Percentiles rank a stretch among this genome's conserved stretches.
Evolutionary conservation across 2,888 invertebrate genomes (phyloP).

Genomic region (Drosophila mercatorum): DNA sequence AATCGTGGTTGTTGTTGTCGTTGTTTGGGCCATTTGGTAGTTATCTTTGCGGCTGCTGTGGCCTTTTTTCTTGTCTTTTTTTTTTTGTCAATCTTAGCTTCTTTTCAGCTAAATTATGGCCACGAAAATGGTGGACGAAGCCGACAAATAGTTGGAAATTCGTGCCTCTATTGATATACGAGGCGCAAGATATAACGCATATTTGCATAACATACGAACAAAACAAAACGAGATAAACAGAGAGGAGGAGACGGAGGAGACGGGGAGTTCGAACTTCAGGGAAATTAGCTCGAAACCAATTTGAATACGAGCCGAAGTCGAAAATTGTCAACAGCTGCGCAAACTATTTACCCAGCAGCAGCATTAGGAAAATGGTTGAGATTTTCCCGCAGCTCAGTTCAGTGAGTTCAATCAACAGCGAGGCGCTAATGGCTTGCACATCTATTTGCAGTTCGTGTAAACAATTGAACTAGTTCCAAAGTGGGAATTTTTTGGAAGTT

Average conservation of each 20-base stretch:
- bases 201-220: conserved; percentile 48
- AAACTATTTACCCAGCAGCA: conserved; percentile 3
- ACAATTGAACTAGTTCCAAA: conserved; percentile 27
- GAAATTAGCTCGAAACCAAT: conserved; percentile 3
- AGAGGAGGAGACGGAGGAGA: too few species aligned
- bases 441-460: conserved; percentile 12
- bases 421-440: conserved; percentile 33
- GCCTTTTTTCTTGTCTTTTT: conserved; percentile 7
- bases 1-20: conserved; percentile 26
- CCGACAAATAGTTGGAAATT: conserved; percentile 13
- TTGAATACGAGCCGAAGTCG: conserved; percentile 1
- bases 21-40: conserved; percentile 27
- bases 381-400: conserved; percentile 4
- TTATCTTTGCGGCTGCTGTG: conserved; percentile 37
- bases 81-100: conserved; percentile 17
- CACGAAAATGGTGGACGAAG: background rate
- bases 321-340: conserved; percentile 11
- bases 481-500: background rate
- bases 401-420: conserved; percentile 15
- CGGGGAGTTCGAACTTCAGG: background rate
- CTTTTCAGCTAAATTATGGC: conserved; percentile 26
- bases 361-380: background rate
- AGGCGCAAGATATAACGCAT: conserved; percentile 22
- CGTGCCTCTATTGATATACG: conserved; percentile 11
- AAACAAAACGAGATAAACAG: conserved; percentile 22